Evolutionary conservation across 2,113 vertebrate genomes (phyloP), one percentile per base, ranked within the genome.

Genomic region (Numida meleagris): DNA sequence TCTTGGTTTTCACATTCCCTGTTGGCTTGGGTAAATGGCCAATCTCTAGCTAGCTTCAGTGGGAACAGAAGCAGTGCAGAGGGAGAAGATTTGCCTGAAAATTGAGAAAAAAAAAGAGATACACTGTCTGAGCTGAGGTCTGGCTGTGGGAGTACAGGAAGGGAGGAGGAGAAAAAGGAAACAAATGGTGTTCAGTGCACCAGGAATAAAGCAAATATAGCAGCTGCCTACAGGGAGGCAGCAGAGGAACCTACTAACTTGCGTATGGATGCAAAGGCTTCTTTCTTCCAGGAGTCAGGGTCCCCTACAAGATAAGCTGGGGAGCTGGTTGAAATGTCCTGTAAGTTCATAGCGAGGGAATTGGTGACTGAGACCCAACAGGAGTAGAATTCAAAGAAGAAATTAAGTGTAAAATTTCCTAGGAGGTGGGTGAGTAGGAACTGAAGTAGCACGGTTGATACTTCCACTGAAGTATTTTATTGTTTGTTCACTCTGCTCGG

Each of bases 1-100:
- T 86, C 57, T 94, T 93, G 61, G 75, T 67, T 95, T 95, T 86
- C 40, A 43, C 55, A 45, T 91, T 94, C 94, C 94, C 94, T 74
- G 51, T 78, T 83, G 94, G 68, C 20, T 81, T 81, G 65, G 65
- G 71, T 89, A 91, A 97, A 94, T 58, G 79, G 43, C 33, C 61
- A 89, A 21, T 82, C 89, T 93, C 85, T 76, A 86, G 79, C n/a
- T 42, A 94, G 40, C 34, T 89, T 88, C 75, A 61, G 34, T 36
- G 67, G 65, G 38, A 89, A n/a, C 13, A 71, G 23, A 74, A 86
- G 2, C 12, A 11, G 7, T 61, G 45, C 25, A 24, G 50, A 86
- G n/a, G 57, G 29, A 79, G 62, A 72, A 25, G 16, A 8, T 71
- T 89, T 90, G 15, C 70, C 58, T 88, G 82, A 63, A 89, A 74